These are phyloP conservation scores for Corapipo altera DNA, from an alignment of 2,113 vertebrate genomes.

Conservation along the genomic window DNA sequence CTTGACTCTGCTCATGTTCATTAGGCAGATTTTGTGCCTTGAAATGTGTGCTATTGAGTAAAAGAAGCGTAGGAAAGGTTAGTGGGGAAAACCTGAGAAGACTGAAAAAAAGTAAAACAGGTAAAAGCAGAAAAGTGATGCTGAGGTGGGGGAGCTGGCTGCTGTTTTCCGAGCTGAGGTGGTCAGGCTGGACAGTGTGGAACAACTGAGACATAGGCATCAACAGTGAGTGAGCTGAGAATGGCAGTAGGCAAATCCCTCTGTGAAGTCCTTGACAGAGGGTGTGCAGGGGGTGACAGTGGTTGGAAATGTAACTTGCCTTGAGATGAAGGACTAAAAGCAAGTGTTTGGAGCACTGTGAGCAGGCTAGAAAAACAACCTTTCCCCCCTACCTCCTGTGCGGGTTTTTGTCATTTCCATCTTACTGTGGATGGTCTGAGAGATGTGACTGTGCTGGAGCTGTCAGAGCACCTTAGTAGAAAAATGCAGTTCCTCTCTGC, in stretches of 20 bases:
- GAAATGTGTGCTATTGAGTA: background rate
- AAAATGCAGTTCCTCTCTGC: background rate
- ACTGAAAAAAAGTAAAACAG: background rate
- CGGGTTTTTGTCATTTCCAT: background rate
- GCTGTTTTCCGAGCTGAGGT: background rate
- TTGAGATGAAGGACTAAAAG: background rate
- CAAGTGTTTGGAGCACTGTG: background rate
- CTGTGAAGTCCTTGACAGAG: background rate
- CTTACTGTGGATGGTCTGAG: background rate
- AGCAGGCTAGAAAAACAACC: background rate
- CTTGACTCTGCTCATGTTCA: background rate
- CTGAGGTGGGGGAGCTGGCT: background rate
- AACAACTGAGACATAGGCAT: background rate
- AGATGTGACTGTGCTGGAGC: background rate
- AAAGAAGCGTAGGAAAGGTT: background rate
- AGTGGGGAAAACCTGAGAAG: background rate
- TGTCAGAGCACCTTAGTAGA: background rate
- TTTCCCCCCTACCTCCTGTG: background rate
- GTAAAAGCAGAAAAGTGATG: background rate
- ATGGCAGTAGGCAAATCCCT: background rate
- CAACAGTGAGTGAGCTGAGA: background rate
- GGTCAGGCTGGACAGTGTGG: background rate
- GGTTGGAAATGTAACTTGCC: background rate
- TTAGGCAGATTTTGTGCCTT: background rate
- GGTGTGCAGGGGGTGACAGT: background rate